These are phyloP conservation scores for Drosophila mayaguana DNA, from an alignment of 2,888 invertebrate species.

Conservation along the genomic window DNA sequence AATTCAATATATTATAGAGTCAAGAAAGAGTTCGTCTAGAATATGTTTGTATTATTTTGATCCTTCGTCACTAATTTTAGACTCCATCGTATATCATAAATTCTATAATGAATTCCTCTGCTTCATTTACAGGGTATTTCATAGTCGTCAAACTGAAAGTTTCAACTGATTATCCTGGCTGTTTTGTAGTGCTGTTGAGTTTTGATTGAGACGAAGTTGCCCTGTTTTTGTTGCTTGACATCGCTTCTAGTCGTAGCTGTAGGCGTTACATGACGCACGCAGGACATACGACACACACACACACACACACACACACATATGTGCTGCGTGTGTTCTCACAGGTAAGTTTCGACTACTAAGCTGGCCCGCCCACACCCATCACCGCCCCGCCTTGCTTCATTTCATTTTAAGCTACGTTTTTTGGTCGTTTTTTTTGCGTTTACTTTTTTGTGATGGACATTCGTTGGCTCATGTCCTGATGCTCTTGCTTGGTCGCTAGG, in stretches of 20 bases:
- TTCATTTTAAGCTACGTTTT: conserved; percentile 52
- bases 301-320: not conserved
- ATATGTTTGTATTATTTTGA: too few species aligned
- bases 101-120: not conserved
- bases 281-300: conserved; percentile 41
- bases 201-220: conserved; percentile 44
- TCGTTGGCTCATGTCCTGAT: conserved; percentile 41
- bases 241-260: conserved; percentile 38
- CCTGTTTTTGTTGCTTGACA: conserved; percentile 36
- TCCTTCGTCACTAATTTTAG: too few species aligned
- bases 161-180: not conserved
- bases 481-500: conserved; percentile 64
- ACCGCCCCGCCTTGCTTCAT: conserved; percentile 13
- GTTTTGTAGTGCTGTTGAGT: conserved; percentile 28
- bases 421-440: conserved; percentile 3
- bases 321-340: conserved; percentile 21
- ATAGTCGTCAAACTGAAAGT: not conserved
- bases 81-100: not conserved
- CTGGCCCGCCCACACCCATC: conserved; percentile 31
- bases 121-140: not conserved
- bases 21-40: too few species aligned
- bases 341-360: conserved; percentile 46
- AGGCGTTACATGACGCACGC: conserved; percentile 46
- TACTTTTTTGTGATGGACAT: conserved; percentile 43
- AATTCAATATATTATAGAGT: too few species aligned